These are phyloP conservation scores for Aegotheles bennettii DNA, from an alignment of 2,113 vertebrate genomes.

Conservation along the genomic window DNA sequence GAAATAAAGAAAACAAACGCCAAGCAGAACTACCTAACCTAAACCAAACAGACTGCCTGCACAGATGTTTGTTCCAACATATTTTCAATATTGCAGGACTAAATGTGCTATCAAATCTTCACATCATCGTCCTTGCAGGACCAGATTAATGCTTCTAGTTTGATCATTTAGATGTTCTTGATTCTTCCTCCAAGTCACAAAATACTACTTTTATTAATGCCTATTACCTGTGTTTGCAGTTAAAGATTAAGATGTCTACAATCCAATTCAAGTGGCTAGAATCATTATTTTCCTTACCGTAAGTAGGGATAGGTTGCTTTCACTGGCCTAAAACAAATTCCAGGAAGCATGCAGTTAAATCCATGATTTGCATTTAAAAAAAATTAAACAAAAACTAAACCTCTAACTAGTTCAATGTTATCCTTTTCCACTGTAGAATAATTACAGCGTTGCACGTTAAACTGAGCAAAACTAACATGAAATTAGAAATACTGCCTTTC, in stretches of 20 bases:
- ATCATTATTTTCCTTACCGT: not conserved
- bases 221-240: not conserved
- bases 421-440: not conserved
- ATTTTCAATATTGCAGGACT: not conserved
- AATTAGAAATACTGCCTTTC: not conserved
- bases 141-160: not conserved
- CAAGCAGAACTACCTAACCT: not conserved
- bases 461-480: not conserved
- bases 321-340: not conserved
- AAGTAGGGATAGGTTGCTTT: not conserved
- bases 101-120: not conserved
- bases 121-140: not conserved
- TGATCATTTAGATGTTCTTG: not conserved
- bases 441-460: not conserved
- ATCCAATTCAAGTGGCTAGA: not conserved
- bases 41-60: not conserved
- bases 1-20: not conserved
- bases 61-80: not conserved
- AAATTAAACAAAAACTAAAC: not conserved
- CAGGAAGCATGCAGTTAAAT: not conserved
- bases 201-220: not conserved
- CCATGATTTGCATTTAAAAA: not conserved
- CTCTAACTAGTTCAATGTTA: not conserved
- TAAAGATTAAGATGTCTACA: not conserved
- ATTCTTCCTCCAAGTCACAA: not conserved